Evolutionary conservation across 1,140 invertebrate species (phyloP), one percentile per base, ranked within the genome.

Genomic region (Meloidogyne hapla): DNA sequence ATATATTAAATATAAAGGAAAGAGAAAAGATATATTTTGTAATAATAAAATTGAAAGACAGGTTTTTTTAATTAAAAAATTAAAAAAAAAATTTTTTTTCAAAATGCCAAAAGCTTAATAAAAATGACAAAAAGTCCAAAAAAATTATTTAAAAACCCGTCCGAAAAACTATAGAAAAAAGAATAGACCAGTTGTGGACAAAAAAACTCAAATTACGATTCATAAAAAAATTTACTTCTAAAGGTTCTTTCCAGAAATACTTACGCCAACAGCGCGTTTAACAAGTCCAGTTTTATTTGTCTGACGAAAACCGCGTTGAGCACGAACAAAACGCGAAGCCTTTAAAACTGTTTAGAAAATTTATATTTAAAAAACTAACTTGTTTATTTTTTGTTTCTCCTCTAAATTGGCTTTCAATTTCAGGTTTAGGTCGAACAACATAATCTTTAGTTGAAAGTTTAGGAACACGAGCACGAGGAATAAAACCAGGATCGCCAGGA

Each of bases 401-500:
- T 8, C 74, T 74, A 75, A 85, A 86, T n/a, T 78, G 75, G 13
- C 81, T 80, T 45, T 85, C 80, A 21, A 83, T 77, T 56, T 73
- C 69, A 91, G 93, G 95, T 87, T 94, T 93, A 1, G 96, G 96
- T 75, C 96, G 89, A 70, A 94, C 91, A 33, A 98, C 92, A 87
- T 99, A 99, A 38, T 76, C 72, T 89, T 95, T 97, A 85, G 92
- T 94, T 61, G 95, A 98, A 65, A 95, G 95, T 84, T 91, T 89
- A 21, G 96, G 96, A 67, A 99, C 96, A 80, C 96, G 90, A 18
- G 96, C 96, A 87, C 96, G 90, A 12, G 92, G 91, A 66, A 98
- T 92, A 93, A 94, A 98, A 40, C 96, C 96, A 79, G 93, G 92
- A 87, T 98, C 94, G 75, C 96, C 95, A 0, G 96, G 95, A 79